A percentile compares a stretch with the other conserved stretches of the same genome.
Conservation (phyloP, 2,113 vertebrate genomes). For the Albula glossodonta region DNA sequence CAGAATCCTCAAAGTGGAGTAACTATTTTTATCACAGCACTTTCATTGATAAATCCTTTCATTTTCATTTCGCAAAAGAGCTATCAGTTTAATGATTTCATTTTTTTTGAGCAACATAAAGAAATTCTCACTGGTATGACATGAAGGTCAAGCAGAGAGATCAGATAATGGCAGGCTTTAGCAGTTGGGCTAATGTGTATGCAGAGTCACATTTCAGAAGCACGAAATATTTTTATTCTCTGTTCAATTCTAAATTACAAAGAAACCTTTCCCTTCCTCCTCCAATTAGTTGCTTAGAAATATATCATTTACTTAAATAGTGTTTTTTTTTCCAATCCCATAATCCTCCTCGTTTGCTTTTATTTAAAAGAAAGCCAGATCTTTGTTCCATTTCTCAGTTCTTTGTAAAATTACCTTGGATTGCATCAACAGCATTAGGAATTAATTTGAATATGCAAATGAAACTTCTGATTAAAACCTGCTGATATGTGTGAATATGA, state of each 20-base stretch:
- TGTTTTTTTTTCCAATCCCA: neutral
- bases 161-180: conserved; percentile 63
- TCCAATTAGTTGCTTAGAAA: neutral
- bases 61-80: conserved; percentile 56
- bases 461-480: conserved; percentile 56
- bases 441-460: conserved; percentile 66
- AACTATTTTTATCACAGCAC: too few relatives aligned
- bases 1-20: too few relatives aligned
- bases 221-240: neutral
- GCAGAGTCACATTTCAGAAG: conserved; percentile 46
- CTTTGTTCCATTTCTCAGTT: neutral
- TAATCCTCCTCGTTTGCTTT: neutral
- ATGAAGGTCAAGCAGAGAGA: conserved; percentile 61
- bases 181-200: conserved; percentile 52
- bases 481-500: conserved; percentile 55
- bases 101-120: conserved; percentile 80
- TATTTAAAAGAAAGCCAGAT: neutral
- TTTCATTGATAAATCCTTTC: too few relatives aligned
- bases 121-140: conserved; percentile 62
- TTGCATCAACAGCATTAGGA: conserved; percentile 62
- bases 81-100: conserved; percentile 77
- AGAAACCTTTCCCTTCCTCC: neutral
- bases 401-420: conserved; percentile 54
- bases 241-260: neutral
- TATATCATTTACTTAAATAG: neutral